A percentile compares a stretch with the other conserved stretches of the same genome.
phyloP scores from a whole-genome alignment of 2,797 vertebrate species.

The Columba guinea region DNA sequence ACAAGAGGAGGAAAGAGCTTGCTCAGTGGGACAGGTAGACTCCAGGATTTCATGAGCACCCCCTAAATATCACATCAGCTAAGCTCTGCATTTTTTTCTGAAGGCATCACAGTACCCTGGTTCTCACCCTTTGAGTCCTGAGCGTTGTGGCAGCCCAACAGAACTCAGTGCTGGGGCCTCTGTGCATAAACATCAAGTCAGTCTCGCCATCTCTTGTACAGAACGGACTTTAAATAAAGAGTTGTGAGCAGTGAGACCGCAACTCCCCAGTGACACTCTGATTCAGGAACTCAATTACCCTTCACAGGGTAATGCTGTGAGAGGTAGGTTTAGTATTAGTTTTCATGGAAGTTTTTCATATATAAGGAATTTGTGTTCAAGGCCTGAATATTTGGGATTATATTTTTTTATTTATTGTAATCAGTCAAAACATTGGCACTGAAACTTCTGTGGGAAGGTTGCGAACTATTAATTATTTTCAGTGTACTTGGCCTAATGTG shows the following conservation, averaged over 20 bases:
- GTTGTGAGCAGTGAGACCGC: not conserved
- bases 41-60: not conserved
- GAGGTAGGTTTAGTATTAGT: not conserved
- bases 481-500: not conserved
- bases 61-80: not conserved
- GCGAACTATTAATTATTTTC: conserved; percentile 33
- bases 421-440: not conserved
- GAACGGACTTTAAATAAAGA: not conserved
- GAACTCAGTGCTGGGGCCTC: not conserved
- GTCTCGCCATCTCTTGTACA: not conserved
- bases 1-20: not conserved
- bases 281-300: not conserved
- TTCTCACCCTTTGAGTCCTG: not conserved
- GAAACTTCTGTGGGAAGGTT: conserved; percentile 4
- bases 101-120: not conserved
- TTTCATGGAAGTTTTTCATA: not conserved
- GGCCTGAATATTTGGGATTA: not conserved
- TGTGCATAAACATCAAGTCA: accelerated
- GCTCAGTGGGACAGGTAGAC: accelerated
- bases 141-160: not conserved
- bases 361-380: not conserved
- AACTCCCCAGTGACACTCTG: not conserved
- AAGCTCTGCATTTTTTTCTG: not conserved
- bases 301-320: not conserved
- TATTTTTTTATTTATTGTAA: not conserved